These are phyloP conservation scores for Paramormyrops kingsleyae DNA, from an alignment of 2,113 vertebrate genomes.

Conservation along the genomic window DNA sequence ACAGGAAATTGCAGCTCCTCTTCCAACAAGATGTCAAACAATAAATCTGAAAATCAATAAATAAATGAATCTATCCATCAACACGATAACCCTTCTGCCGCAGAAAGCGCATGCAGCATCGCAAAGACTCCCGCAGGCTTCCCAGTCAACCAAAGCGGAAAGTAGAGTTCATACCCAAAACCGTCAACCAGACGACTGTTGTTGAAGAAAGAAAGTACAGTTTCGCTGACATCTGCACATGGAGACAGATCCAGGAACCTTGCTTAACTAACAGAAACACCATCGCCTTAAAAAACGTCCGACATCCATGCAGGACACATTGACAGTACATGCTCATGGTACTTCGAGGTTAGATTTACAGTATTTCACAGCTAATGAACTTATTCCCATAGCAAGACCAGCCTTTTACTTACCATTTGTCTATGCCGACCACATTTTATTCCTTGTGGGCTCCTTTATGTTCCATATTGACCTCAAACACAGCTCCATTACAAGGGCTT, in stretches of 20 bases:
- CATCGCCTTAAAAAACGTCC: background rate
- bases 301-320: background rate
- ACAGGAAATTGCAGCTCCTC: background rate
- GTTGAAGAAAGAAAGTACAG: background rate
- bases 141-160: background rate
- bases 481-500: background rate
- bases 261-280: background rate
- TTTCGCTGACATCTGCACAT: background rate
- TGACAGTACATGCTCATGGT: background rate
- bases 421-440: background rate
- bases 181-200: background rate
- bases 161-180: background rate
- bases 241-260: background rate
- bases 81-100: background rate
- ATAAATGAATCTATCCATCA: background rate
- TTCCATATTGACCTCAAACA: background rate
- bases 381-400: background rate
- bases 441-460: background rate
- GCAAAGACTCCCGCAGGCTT: too few relatives aligned
- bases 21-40: background rate
- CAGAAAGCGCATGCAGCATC: too few relatives aligned
- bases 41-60: background rate
- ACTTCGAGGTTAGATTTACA: background rate
- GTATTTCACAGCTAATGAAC: background rate
- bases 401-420: background rate